Conservation (phyloP, 2,113 vertebrate genomes). For the Lophotis ruficrista region DNA sequence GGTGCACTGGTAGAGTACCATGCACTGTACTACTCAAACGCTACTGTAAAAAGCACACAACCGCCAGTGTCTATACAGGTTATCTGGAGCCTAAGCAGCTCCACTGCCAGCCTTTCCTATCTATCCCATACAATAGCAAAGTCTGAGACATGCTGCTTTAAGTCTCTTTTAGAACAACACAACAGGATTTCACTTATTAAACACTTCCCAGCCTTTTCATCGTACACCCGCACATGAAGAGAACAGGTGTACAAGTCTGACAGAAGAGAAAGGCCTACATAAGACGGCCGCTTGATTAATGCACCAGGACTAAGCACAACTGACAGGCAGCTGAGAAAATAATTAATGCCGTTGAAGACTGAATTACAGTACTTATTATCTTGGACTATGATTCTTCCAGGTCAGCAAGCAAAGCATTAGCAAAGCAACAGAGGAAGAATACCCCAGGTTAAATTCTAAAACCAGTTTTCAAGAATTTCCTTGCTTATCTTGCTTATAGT, state of each 20-base stretch:
- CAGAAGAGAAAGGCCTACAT: not conserved
- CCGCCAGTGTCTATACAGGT: not conserved
- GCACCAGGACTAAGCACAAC: not conserved
- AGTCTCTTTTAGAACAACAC: not conserved
- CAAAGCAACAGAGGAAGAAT: not conserved
- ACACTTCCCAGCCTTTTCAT: not conserved
- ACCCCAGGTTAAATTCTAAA: not conserved
- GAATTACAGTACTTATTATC: conserved; percentile 14
- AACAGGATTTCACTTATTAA: not conserved
- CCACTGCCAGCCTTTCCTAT: not conserved
- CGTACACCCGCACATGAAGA: not conserved
- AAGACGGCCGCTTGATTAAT: not conserved
- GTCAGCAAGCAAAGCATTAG: not conserved
- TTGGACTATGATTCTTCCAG: not conserved
- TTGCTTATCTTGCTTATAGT: not conserved
- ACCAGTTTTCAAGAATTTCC: not conserved
- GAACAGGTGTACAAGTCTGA: not conserved
- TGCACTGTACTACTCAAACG: not conserved
- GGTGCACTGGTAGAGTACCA: not conserved
- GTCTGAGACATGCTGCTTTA: not conserved
- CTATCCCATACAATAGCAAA: not conserved
- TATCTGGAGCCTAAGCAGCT: not conserved
- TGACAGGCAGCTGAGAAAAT: not conserved
- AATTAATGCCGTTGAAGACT: not conserved
- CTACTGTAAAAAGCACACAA: not conserved